These are phyloP conservation scores for Anguilla rostrata DNA, from an alignment of 2,113 vertebrate genomes.

Conservation along the genomic window DNA sequence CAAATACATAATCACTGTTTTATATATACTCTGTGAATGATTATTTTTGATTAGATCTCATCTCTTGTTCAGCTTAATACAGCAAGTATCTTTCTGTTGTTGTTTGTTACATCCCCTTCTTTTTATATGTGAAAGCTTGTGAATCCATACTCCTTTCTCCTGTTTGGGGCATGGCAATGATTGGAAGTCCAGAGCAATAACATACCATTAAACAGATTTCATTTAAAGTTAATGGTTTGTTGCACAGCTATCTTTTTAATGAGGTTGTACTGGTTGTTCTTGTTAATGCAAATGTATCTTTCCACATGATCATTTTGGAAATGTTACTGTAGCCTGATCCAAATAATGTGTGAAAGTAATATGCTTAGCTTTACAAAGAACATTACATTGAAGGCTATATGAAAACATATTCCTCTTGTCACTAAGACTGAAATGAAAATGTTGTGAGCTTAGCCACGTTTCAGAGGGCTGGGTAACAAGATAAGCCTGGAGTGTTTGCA, in stretches of 20 bases:
- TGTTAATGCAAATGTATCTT: not conserved
- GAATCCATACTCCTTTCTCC: no score
- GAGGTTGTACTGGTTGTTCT: not conserved
- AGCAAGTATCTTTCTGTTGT: not conserved
- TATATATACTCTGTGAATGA: not conserved
- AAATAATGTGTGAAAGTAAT: not conserved
- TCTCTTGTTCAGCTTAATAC: not conserved
- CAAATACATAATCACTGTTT: not conserved
- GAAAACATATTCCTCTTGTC: not conserved
- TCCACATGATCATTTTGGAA: not conserved
- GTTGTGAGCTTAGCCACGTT: not conserved
- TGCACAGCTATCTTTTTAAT: not conserved
- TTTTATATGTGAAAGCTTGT: not conserved
- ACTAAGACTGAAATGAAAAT: not conserved
- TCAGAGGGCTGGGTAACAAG: not conserved
- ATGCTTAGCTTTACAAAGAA: not conserved
- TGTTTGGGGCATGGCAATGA: no score
- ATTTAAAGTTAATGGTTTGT: no score
- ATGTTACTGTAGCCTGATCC: no score
- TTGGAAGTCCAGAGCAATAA: no score
- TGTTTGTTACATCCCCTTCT: not conserved
- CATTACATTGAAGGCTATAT: not conserved
- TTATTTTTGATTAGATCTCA: not conserved
- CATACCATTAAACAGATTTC: no score
- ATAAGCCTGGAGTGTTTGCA: conserved; percentile 16